Conservation (phyloP, 2,113 vertebrate genomes). For the Melanerpes aurifrons region DNA sequence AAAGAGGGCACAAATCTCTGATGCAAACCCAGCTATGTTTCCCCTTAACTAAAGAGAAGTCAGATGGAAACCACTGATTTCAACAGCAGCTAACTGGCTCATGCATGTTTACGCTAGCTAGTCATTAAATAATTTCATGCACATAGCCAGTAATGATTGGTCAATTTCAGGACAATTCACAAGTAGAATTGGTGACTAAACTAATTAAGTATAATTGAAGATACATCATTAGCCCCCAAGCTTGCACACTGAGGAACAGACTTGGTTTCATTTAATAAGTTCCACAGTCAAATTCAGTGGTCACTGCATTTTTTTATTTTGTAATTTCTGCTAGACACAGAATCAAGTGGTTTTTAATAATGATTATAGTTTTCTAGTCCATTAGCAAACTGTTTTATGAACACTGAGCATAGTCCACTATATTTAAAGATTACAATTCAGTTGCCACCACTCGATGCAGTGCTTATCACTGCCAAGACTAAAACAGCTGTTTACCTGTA, state of each 20-base stretch:
- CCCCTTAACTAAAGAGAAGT: background rate
- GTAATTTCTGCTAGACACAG: constrained; percentile 46
- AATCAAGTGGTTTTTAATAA: constrained; percentile 64
- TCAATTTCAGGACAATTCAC: background rate
- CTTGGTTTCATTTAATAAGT: constrained; percentile 36
- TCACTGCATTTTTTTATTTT: constrained; percentile 51
- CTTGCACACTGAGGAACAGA: background rate
- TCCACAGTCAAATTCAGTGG: constrained; percentile 49
- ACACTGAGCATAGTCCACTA: background rate
- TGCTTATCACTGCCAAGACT: background rate
- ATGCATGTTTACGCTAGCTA: background rate
- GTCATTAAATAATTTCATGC: background rate
- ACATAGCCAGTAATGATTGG: background rate
- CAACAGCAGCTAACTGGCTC: background rate
- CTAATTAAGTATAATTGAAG: background rate
- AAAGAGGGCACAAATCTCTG: background rate
- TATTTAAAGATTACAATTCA: constrained; percentile 65
- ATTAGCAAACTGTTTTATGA: constrained; percentile 66
- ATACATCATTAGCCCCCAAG: background rate
- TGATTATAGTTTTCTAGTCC: constrained; percentile 35
- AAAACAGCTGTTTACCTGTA: background rate
- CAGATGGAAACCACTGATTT: background rate
- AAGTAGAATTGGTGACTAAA: background rate
- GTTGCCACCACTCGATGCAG: background rate
- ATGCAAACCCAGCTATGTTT: fast-evolving